A percentile compares a stretch with the other conserved stretches of the same genome.
Conservation (phyloP, 1,140 invertebrate species). For the Lutraria rhynchaena region DNA sequence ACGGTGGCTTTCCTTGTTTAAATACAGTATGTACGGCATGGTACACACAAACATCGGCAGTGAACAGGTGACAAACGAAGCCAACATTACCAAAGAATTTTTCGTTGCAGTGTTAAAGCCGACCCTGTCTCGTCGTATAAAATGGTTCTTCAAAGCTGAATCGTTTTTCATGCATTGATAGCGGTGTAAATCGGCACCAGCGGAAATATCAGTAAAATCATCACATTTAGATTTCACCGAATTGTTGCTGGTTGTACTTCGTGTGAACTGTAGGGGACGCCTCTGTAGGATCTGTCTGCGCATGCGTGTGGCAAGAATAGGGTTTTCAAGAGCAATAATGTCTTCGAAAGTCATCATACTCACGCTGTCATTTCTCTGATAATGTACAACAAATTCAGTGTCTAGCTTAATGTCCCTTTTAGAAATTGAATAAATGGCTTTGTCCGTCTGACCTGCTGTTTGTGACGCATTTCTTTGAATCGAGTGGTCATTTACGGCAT, state of each 20-base stretch:
- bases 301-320: slow-evolving; percentile 49
- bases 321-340: slow-evolving; percentile 65
- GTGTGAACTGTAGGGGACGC: slow-evolving; percentile 53
- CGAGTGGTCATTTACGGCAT: not conserved
- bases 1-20: slow-evolving; percentile 31
- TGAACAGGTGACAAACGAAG: slow-evolving; percentile 67
- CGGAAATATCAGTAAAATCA: slow-evolving; percentile 71
- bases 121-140: slow-evolving; percentile 57
- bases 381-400: slow-evolving; percentile 65
- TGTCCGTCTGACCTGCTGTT: slow-evolving; percentile 1
- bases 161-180: slow-evolving; percentile 64
- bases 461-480: not conserved
- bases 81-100: slow-evolving; percentile 73
- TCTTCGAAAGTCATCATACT: slow-evolving; percentile 64
- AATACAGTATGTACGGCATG: slow-evolving; percentile 61
- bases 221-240: slow-evolving; percentile 51
- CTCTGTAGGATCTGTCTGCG: slow-evolving; percentile 49
- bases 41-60: slow-evolving; percentile 68
- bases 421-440: slow-evolving; percentile 29
- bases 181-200: slow-evolving; percentile 66
- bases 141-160: slow-evolving; percentile 67
- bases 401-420: slow-evolving; percentile 18
- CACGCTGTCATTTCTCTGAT: slow-evolving; percentile 61
- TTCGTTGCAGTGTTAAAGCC: slow-evolving; percentile 68
- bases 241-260: slow-evolving; percentile 62